Base-by-base conservation (phyloP, 1,140 invertebrate genomes). In the Dermatophagoides farinae region DNA sequence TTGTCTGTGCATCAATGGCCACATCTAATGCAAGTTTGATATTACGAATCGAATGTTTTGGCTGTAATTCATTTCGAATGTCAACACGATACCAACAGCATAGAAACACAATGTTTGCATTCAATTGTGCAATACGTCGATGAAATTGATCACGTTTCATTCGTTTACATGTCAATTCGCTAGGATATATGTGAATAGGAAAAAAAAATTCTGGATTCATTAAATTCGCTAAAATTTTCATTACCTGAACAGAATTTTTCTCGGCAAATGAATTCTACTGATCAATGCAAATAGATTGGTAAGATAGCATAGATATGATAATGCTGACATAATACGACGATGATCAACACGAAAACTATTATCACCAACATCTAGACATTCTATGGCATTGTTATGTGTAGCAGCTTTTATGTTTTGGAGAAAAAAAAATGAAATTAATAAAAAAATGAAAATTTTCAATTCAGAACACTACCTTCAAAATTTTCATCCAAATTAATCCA, bases 271-370 rank as follows among this genome's bases (percentile, higher is more conserved):
- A 51, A 84, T 75, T 72, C 86, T 82, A 43, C 88, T 74, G 68
- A 82, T 83, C 73, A 80, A 84, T 38, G 85, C 81, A 57, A 88
- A 71, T 64, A 86, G 75, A 68, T 81, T 80, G n/a, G 84, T 77
- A 62, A 89, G 73, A 74, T 91, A 86, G 59, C 84, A 81, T 18
- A 81, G 80, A 69, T 87, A 86, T 51, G 81, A 81, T 38, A 89
- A 76, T 50, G 82, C 86, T 41, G 84, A 84, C 68, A 78, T 79
- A 53, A 86, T 84, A 60, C 79, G 80, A 68, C 82, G 82, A 12
- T 80, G 81, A 49, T 79, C 77, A 72, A 84, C 82, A 76, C 76
- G 37, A 74, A 74, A 66, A 31, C 60, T 61, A 41, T 65, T 66
- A 38, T 63, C 72, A 41, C 76, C 75, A 58, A 78, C 76, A 16